Evolutionary conservation across 2,888 invertebrate genomes (phyloP).

Genomic region (Philereme transversata): DNA sequence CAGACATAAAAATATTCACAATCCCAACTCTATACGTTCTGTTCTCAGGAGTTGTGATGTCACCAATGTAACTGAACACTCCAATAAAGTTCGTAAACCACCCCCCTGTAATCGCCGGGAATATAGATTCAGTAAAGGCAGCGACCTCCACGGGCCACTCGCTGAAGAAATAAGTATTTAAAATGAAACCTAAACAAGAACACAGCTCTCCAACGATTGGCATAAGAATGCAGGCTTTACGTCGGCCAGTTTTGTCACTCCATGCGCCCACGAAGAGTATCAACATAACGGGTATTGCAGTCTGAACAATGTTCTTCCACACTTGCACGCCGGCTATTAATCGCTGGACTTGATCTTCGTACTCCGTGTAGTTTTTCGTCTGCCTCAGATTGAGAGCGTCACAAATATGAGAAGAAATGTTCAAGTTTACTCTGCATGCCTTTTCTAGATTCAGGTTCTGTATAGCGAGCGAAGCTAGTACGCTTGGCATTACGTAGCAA

Average conservation of each 20-base stretch:
- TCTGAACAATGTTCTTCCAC: slow-evolving; percentile 93
- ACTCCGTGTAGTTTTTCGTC: slow-evolving; percentile 83
- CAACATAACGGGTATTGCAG: slow-evolving; percentile 90
- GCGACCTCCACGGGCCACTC: slow-evolving; percentile 91
- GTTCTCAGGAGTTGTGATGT: slow-evolving; percentile 91
- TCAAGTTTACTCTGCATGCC: slow-evolving; percentile 92
- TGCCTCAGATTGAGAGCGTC: slow-evolving; percentile 89
- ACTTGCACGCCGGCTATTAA: slow-evolving; percentile 90
- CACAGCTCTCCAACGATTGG: slow-evolving; percentile 92
- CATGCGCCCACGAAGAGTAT: slow-evolving; percentile 93
- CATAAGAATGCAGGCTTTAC: slow-evolving; percentile 91
- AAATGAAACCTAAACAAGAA: slow-evolving; percentile 89
- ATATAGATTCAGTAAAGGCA: slow-evolving; percentile 90
- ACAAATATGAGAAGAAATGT: slow-evolving; percentile 88
- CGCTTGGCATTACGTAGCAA: slow-evolving; percentile 87
- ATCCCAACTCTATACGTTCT: slow-evolving; percentile 93
- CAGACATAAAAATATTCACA: slow-evolving; percentile 93
- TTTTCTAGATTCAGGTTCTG: slow-evolving; percentile 89
- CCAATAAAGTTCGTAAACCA: slow-evolving; percentile 95
- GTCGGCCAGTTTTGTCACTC: slow-evolving; percentile 87
- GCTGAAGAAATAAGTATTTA: slow-evolving; percentile 91
- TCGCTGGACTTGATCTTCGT: slow-evolving; percentile 87
- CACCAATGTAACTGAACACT: slow-evolving; percentile 94
- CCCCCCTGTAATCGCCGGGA: slow-evolving; percentile 92
- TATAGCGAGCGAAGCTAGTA: slow-evolving; percentile 89